Percentiles rank a stretch among this genome's conserved stretches.
Evolutionary conservation across 2,113 vertebrate species (phyloP).

Genomic region (Ophthalmolycus amberensis): DNA sequence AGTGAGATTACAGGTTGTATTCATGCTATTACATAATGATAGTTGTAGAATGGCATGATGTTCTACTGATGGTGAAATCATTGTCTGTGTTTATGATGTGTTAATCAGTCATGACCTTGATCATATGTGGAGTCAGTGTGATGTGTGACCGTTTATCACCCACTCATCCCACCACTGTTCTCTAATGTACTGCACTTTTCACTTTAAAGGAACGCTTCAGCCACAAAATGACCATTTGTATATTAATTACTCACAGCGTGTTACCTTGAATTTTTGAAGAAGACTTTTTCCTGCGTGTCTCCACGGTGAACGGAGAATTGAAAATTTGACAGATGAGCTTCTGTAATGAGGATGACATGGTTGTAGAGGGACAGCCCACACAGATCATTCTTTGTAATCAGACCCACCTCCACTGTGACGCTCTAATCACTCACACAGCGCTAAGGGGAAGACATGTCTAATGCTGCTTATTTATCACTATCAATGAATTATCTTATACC

Average conservation of each 20-base stretch:
- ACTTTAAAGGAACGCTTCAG: not conserved
- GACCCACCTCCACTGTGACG: too few relatives aligned
- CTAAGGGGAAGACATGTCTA: not conserved
- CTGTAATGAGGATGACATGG: not conserved
- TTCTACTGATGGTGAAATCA: not conserved
- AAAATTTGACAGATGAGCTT: not conserved
- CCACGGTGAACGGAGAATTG: not conserved
- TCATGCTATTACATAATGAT: not conserved
- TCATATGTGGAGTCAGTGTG: not conserved
- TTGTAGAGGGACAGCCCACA: not conserved
- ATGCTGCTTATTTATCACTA: not conserved
- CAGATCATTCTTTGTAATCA: not conserved
- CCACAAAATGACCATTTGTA: not conserved
- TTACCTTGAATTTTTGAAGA: not conserved
- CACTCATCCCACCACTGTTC: not conserved
- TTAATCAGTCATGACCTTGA: not conserved
- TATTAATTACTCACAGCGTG: not conserved
- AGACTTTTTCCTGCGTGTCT: not conserved
- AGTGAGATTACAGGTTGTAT: not conserved
- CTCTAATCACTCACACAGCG: not conserved
- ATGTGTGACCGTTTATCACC: not conserved
- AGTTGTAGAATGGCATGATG: not conserved
- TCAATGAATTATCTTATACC: not conserved
- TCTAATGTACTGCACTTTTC: not conserved
- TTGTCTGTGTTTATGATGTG: not conserved